Evolutionary conservation across 2,888 invertebrate species (phyloP).

Genomic region (Iphiclides podalirius): DNA sequence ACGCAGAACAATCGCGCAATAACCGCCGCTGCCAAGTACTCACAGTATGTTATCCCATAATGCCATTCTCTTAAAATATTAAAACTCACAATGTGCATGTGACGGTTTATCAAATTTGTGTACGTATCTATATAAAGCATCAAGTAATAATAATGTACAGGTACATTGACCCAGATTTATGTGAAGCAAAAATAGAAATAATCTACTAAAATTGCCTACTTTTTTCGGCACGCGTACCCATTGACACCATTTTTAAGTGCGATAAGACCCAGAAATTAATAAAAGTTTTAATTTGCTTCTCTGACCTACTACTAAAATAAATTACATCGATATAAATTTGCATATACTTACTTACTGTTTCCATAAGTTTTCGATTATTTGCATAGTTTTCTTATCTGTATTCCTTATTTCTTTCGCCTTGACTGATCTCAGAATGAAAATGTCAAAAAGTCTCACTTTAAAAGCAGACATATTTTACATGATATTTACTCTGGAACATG

Average conservation of each 20-base stretch:
- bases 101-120: slow-evolving; percentile 2
- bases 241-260: slow-evolving; percentile 48
- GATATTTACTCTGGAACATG: no score
- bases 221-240: slow-evolving; percentile 53
- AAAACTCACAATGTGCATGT: slow-evolving; percentile 2
- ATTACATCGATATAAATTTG: neutral
- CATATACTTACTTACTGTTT: no score
- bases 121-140: neutral
- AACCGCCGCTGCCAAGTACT: neutral
- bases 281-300: slow-evolving; percentile 1
- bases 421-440: slow-evolving; percentile 3
- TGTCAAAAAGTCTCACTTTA: neutral
- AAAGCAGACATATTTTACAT: neutral
- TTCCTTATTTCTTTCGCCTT: slow-evolving; percentile 13
- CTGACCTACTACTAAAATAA: neutral
- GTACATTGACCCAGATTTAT: slow-evolving; percentile 47
- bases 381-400: slow-evolving; percentile 11
- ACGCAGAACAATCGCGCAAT: neutral
- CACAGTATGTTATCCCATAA: slow-evolving; percentile 1
- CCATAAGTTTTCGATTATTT: neutral
- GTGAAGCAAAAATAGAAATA: slow-evolving; percentile 46
- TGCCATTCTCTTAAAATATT: slow-evolving; percentile 2
- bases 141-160: slow-evolving; percentile 8
- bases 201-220: slow-evolving; percentile 53
- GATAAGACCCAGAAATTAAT: slow-evolving; percentile 33